Conservation (phyloP, 2,888 invertebrate species). For the Gymnocheta viridis region DNA sequence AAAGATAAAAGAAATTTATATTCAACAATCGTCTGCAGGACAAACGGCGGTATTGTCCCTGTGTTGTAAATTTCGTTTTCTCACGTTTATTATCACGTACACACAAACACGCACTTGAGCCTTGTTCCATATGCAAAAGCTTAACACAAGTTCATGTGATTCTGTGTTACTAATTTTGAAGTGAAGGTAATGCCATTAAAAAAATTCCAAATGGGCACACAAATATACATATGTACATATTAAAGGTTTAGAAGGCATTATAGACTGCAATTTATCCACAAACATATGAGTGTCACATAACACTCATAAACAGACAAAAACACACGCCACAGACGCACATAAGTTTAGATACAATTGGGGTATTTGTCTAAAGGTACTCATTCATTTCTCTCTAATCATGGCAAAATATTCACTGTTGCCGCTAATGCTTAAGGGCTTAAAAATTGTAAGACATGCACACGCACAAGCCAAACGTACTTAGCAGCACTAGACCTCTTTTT, state of each 20-base stretch:
- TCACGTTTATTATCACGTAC: constrained; percentile 58
- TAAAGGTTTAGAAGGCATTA: constrained; percentile 48
- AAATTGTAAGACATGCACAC: constrained; percentile 37
- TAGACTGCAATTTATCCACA: constrained; percentile 60
- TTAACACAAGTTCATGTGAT: neutral
- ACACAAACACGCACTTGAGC: neutral
- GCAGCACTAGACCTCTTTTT: constrained; percentile 55
- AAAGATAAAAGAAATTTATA: constrained; percentile 66
- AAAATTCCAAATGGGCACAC: constrained; percentile 2
- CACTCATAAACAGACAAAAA: neutral
- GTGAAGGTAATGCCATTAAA: constrained; percentile 24
- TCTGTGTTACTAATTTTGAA: neutral
- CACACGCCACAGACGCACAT: neutral
- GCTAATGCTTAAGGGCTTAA: constrained; percentile 60
- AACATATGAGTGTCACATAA: constrained; percentile 58
- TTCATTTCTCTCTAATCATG: constrained; percentile 48
- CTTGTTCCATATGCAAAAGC: constrained; percentile 12
- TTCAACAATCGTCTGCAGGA: constrained; percentile 60
- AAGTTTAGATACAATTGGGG: neutral
- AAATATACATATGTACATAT: constrained; percentile 6
- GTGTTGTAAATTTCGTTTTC: constrained; percentile 63
- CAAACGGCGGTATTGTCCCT: constrained; percentile 56
- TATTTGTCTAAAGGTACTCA: constrained; percentile 3
- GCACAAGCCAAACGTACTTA: constrained; percentile 15
- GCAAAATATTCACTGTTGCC: constrained; percentile 49